A percentile compares a stretch with the other conserved stretches of the same genome.
Conservation (phyloP, 2,113 vertebrate species). For the Triplophysa dalaica region DNA sequence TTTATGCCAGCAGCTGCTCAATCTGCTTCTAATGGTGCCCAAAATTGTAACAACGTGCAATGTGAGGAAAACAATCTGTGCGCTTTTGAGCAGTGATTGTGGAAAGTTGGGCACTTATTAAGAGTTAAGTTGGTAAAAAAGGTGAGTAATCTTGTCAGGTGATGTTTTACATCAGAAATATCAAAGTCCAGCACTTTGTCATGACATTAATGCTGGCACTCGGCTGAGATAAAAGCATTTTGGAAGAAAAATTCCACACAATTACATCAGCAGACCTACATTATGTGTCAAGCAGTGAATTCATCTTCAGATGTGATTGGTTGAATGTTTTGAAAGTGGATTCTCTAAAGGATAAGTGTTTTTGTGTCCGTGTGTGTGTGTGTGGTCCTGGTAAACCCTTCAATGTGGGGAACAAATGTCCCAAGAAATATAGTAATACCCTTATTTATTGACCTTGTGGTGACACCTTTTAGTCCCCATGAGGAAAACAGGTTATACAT, state of each 20-base stretch:
- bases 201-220: background rate
- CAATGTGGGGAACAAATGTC: no score
- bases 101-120: background rate
- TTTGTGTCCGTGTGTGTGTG: conserved; percentile 23
- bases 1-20: conserved; percentile 16
- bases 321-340: conserved; percentile 1
- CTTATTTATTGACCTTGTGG: no score
- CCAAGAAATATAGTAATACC: no score
- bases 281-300: background rate
- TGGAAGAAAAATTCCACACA: background rate
- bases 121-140: conserved; percentile 31
- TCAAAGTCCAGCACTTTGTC: conserved; percentile 18
- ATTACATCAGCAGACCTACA: background rate
- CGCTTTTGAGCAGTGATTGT: background rate
- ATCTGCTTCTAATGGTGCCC: conserved; percentile 52
- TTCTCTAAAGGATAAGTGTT: conserved; percentile 1
- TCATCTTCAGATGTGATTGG: background rate
- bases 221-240: background rate
- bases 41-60: conserved; percentile 47
- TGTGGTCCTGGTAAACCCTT: background rate
- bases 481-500: no score
- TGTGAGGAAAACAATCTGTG: background rate
- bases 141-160: conserved; percentile 37
- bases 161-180: conserved; percentile 18
- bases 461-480: no score